phyloP scores from a whole-genome alignment of 1,140 invertebrate species.

The Monomorium pharaonis region DNA sequence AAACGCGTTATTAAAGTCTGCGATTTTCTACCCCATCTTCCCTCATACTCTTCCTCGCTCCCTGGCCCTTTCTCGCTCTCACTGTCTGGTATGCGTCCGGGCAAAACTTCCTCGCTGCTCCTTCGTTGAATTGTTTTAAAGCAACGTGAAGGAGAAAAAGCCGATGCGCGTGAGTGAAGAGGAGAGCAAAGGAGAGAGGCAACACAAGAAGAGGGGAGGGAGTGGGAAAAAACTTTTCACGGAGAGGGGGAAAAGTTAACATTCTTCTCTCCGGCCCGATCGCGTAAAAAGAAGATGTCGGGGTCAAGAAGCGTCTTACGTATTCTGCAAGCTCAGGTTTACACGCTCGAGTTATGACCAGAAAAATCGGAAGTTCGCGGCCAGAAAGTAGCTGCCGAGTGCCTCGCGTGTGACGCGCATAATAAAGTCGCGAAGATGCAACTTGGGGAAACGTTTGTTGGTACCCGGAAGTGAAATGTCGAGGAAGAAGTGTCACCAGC shows the following conservation, averaged over 20 bases:
- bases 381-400: constrained; percentile 42
- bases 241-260: constrained; percentile 20
- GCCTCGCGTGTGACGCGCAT: constrained; percentile 51
- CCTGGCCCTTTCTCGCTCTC: constrained; percentile 1
- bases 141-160: constrained; percentile 1
- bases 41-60: neutral
- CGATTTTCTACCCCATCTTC: constrained; percentile 29
- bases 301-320: constrained; percentile 59
- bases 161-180: neutral
- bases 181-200: neutral
- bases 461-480: constrained; percentile 48
- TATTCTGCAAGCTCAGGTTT: constrained; percentile 65
- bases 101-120: constrained; percentile 32
- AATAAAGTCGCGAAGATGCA: constrained; percentile 48
- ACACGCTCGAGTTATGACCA: constrained; percentile 46
- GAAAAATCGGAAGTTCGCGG: constrained; percentile 55
- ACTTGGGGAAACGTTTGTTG: constrained; percentile 35
- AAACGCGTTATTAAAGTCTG: constrained; percentile 69
- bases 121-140: constrained; percentile 57
- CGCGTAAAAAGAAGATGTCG: constrained; percentile 39
- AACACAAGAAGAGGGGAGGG: neutral
- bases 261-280: constrained; percentile 6
- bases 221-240: constrained; percentile 32
- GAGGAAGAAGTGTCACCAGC: constrained; percentile 42
- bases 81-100: constrained; percentile 47